Evolutionary conservation across 1,140 invertebrate species (phyloP), one percentile per base, ranked within the genome.

Genomic region (Sesamia nonagrioides): DNA sequence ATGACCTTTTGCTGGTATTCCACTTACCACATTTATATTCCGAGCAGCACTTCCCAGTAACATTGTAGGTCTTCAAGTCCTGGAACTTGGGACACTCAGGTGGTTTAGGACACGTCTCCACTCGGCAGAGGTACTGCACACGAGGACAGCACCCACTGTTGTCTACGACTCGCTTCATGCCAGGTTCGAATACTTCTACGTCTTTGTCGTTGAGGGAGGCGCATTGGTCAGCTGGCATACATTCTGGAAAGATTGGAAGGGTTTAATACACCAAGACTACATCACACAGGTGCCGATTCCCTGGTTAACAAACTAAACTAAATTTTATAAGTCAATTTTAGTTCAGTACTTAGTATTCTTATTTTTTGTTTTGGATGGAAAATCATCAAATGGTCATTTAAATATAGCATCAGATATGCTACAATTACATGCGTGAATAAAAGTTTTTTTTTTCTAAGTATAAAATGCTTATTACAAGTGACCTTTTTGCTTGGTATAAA

Each of bases 121-220:
- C 90, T 27, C 96, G 94, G 79, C 97, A 98, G 1, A 96, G 84
- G 40, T 95, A 91, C 45, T 95, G 89, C 2, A 95, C 91, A 21
- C 93, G 94, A 0, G 97, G 96, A 86, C 97, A 98, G 87, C 97
- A 98, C 2, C 97, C 97, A 42, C 95, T 95, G 18, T 90, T 91
- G 84, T 97, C 95, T 0, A 96, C 87, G 1, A 95, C 85, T 0
- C 95, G 89, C 40, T 95, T 91, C 84, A 97, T 96, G 7, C 97
- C 97, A 40, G 96, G 95, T 72, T 96, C 92, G 15, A 96, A 71
- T 52, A 94, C 84, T 52, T 95, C 92, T 11, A 94, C 86, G 33
- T 94, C 89, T 50, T 91, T 90, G 2, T 92, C 87, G 0, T 87
- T 80, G 0, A 96, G 79, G 8, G 85, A 78, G 9, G 96, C 95